Evolutionary conservation across 2,888 invertebrate genomes (phyloP).

Genomic region (Caenorhabditis panamensis): DNA sequence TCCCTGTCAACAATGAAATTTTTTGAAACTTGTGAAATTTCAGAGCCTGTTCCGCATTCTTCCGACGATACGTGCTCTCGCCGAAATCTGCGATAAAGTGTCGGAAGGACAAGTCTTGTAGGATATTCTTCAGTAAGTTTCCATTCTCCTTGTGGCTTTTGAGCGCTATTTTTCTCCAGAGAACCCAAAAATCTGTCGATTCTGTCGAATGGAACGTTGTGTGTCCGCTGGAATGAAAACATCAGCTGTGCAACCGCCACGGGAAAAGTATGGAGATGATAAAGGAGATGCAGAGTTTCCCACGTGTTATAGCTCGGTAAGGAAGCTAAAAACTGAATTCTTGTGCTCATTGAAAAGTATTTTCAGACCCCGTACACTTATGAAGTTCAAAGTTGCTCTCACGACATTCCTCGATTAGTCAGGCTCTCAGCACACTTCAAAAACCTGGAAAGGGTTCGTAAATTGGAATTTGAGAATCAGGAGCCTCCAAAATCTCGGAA

Average conservation of each 20-base stretch:
- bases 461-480: slow-evolving; percentile 44
- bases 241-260: slow-evolving; percentile 48
- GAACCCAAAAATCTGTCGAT: slow-evolving; percentile 48
- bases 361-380: slow-evolving; percentile 42
- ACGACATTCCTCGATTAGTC: slow-evolving; percentile 38
- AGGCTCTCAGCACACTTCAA: slow-evolving; percentile 36
- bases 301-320: slow-evolving; percentile 42
- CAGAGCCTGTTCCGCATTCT: slow-evolving; percentile 60
- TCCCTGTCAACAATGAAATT: too few relatives aligned
- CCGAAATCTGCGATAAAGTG: slow-evolving; percentile 50
- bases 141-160: not conserved
- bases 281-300: slow-evolving; percentile 28
- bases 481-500: slow-evolving; percentile 51
- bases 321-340: too few relatives aligned
- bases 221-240: slow-evolving; percentile 49
- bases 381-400: slow-evolving; percentile 50
- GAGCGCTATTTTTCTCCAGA: slow-evolving; percentile 16
- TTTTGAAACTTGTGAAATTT: not conserved
- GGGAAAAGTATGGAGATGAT: slow-evolving; percentile 51
- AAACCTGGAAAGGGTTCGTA: slow-evolving; percentile 41
- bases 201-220: slow-evolving; percentile 52
- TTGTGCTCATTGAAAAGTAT: not conserved
- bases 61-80: slow-evolving; percentile 53
- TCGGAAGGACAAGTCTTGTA: slow-evolving; percentile 29
- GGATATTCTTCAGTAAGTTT: slow-evolving; percentile 35